phyloP scores from a whole-genome alignment of 2,113 vertebrate genomes.

The Oncorhynchus nerka region DNA sequence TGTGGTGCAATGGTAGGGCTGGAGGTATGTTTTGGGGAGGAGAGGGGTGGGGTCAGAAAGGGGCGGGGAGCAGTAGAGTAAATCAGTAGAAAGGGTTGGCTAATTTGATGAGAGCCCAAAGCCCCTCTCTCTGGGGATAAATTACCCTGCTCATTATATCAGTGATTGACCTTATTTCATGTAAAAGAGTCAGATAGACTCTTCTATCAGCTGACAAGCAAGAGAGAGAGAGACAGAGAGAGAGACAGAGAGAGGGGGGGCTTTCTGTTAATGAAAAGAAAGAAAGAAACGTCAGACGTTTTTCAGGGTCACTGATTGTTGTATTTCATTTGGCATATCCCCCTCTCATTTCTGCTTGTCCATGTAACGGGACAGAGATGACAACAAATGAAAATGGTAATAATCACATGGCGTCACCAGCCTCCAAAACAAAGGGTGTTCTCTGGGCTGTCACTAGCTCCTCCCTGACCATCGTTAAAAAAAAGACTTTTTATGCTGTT shows the following conservation, averaged over 20 bases:
- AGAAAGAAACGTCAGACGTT: slow-evolving; percentile 29
- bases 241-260: slow-evolving; percentile 50
- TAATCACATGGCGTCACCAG: neutral
- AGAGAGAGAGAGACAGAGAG: neutral
- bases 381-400: neutral
- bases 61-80: slow-evolving; percentile 60
- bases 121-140: slow-evolving; percentile 85
- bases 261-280: slow-evolving; percentile 74
- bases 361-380: neutral
- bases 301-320: neutral
- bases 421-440: slow-evolving; percentile 24
- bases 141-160: slow-evolving; percentile 92
- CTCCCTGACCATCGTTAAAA: slow-evolving; percentile 23
- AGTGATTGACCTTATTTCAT: slow-evolving; percentile 92
- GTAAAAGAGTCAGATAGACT: slow-evolving; percentile 83
- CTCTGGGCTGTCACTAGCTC: slow-evolving; percentile 40
- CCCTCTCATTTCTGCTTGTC: neutral
- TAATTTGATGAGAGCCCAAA: slow-evolving; percentile 87
- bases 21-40: slow-evolving; percentile 13
- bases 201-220: neutral
- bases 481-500: slow-evolving; percentile 50
- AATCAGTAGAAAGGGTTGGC: slow-evolving; percentile 84
- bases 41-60: slow-evolving; percentile 29
- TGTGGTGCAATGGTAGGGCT: neutral
- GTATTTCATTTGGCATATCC: neutral